Percentiles rank a stretch among this genome's conserved stretches.
phyloP scores from a whole-genome alignment of 2,888 invertebrate genomes.

The Portevinia maculata region DNA sequence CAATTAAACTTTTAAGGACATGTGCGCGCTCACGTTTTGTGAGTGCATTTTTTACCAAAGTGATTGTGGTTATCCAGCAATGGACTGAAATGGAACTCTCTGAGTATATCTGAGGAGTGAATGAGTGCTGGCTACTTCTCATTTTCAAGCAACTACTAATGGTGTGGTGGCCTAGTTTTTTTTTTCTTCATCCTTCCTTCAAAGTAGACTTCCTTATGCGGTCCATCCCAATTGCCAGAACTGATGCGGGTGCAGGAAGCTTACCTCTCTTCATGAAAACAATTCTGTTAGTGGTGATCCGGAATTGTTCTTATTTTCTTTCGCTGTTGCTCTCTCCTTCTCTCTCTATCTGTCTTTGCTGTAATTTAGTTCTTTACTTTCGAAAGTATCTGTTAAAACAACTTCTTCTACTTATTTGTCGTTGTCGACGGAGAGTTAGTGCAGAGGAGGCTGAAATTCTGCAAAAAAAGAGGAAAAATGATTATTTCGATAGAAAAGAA shows the following conservation, averaged over 20 bases:
- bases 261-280: slow-evolving; percentile 60
- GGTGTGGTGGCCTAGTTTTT: slow-evolving; percentile 72
- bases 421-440: slow-evolving; percentile 15
- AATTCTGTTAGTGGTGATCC: slow-evolving; percentile 65
- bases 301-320: slow-evolving; percentile 59
- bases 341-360: slow-evolving; percentile 1
- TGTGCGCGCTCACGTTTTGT: slow-evolving; percentile 57
- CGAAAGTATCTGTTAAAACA: slow-evolving; percentile 26
- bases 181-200: neutral
- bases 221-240: slow-evolving; percentile 15
- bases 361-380: slow-evolving; percentile 18
- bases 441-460: neutral
- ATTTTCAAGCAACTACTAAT: slow-evolving; percentile 73
- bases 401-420: slow-evolving; percentile 44
- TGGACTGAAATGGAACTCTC: slow-evolving; percentile 63
- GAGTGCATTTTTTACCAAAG: slow-evolving; percentile 46
- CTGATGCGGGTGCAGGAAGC: slow-evolving; percentile 59
- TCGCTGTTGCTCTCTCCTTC: slow-evolving; percentile 1
- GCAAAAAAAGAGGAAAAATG: neutral
- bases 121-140: slow-evolving; percentile 67
- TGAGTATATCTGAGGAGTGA: slow-evolving; percentile 32
- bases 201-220: slow-evolving; percentile 28
- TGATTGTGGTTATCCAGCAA: slow-evolving; percentile 71
- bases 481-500: slow-evolving; percentile 50
- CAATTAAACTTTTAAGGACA: slow-evolving; percentile 36